A percentile compares a stretch with the other conserved stretches of the same genome.
These are phyloP conservation scores for Microctenopoma stevenorrisi DNA, from an alignment of 2,797 vertebrate species.

Conservation along the genomic window DNA sequence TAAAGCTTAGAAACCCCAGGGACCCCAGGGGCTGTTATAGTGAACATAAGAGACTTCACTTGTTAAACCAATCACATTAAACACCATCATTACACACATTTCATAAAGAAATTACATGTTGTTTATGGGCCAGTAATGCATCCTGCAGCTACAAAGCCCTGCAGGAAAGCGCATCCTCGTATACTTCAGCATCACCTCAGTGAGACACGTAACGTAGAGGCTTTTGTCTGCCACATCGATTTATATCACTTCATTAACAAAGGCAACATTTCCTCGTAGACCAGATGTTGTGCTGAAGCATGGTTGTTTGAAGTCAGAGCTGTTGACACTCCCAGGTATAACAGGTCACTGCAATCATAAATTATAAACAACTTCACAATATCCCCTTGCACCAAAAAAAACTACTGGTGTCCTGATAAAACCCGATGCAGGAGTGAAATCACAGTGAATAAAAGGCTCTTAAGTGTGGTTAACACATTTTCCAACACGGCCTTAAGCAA, in stretches of 20 bases:
- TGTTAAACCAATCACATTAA: constrained; percentile 57
- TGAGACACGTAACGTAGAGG: constrained; percentile 53
- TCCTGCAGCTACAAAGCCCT: constrained; percentile 21
- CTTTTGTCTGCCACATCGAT: constrained; percentile 80
- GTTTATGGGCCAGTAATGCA: constrained; percentile 33
- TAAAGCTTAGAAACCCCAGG: constrained; percentile 21
- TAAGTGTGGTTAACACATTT: constrained; percentile 3
- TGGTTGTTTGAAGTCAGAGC: constrained; percentile 75
- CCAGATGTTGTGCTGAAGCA: constrained; percentile 72
- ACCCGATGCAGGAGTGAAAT: constrained; percentile 22
- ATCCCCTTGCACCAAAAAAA: constrained; percentile 45
- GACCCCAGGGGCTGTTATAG: background rate
- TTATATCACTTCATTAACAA: constrained; percentile 77
- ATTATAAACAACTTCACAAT: constrained; percentile 67
- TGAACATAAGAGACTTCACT: constrained; percentile 34
- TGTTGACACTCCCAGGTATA: constrained; percentile 62
- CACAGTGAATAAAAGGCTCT: constrained; percentile 17
- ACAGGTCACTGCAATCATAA: constrained; percentile 72
- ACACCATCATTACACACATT: constrained; percentile 59
- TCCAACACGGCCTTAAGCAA: constrained; percentile 4
- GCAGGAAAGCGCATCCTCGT: constrained; percentile 16
- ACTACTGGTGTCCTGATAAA: constrained; percentile 34
- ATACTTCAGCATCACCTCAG: constrained; percentile 58
- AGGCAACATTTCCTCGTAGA: constrained; percentile 72
- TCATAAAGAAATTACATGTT: constrained; percentile 41